phyloP scores from a whole-genome alignment of 2,888 invertebrate species.

The Beris morrisii region DNA sequence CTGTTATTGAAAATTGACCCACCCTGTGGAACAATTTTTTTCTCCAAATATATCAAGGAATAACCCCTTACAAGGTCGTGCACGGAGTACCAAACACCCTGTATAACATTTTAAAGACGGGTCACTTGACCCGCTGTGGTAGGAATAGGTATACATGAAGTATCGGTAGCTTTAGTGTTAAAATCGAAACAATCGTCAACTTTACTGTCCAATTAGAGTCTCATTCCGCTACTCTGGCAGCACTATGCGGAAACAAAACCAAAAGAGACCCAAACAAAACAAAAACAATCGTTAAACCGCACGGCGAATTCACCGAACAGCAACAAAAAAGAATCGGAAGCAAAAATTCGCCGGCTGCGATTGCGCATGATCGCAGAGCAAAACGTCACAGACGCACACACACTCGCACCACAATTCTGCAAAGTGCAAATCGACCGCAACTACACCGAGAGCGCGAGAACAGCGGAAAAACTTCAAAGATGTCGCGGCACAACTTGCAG shows the following conservation, averaged over 20 bases:
- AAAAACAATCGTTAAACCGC: slow-evolving; percentile 25
- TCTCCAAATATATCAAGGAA: no score
- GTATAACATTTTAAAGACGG: slow-evolving; percentile 28
- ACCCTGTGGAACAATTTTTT: no score
- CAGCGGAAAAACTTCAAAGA: no score
- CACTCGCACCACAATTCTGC: no score
- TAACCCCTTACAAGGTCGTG: no score
- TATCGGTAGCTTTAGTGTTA: slow-evolving; percentile 28
- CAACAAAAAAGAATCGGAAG: background rate
- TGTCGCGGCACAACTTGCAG: no score
- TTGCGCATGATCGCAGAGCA: slow-evolving; percentile 8
- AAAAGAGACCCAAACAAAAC: slow-evolving; percentile 17
- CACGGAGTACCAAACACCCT: no score
- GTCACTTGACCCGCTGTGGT: slow-evolving; percentile 31
- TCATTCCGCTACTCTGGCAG: background rate
- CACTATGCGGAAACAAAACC: slow-evolving; percentile 7
- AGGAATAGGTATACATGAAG: slow-evolving; percentile 30
- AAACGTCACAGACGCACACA: background rate
- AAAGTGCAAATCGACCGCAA: no score
- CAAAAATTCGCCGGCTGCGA: slow-evolving; percentile 19
- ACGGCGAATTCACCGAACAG: slow-evolving; percentile 8
- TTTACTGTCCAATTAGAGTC: no score
- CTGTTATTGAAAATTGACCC: no score
- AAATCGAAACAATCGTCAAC: no score
- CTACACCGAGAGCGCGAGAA: no score